These are phyloP conservation scores for Nothobranchius furzeri DNA, from an alignment of 2,113 vertebrate genomes.

Conservation along the genomic window DNA sequence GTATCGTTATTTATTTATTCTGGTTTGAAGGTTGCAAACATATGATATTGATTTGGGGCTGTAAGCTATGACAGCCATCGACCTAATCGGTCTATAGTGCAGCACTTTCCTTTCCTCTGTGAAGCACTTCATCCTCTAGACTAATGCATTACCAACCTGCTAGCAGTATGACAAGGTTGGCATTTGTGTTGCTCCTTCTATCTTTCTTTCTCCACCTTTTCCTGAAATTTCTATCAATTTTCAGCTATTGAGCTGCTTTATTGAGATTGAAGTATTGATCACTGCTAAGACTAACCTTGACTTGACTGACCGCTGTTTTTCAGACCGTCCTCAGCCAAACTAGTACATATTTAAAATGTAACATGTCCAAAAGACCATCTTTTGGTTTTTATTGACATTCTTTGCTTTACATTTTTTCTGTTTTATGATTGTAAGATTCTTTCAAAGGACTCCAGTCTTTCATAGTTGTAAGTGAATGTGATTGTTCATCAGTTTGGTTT, in stretches of 20 bases:
- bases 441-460: slow-evolving; percentile 81
- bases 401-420: slow-evolving; percentile 27
- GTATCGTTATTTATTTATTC: slow-evolving; percentile 69
- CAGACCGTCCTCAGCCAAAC: slow-evolving; percentile 49
- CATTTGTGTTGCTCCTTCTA: slow-evolving; percentile 72
- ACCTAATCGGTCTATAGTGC: slow-evolving; percentile 58
- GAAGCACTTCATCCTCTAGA: slow-evolving; percentile 68
- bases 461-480: slow-evolving; percentile 69
- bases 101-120: slow-evolving; percentile 52
- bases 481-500: slow-evolving; percentile 69
- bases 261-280: slow-evolving; percentile 98
- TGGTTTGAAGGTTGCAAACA: slow-evolving; percentile 76
- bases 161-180: slow-evolving; percentile 81
- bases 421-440: slow-evolving; percentile 69
- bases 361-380: slow-evolving; percentile 47
- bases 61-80: slow-evolving; percentile 71
- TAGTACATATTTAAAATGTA: slow-evolving; percentile 49
- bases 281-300: slow-evolving; percentile 84
- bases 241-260: slow-evolving; percentile 90
- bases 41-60: slow-evolving; percentile 81
- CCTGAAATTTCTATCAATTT: slow-evolving; percentile 71
- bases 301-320: slow-evolving; percentile 74
- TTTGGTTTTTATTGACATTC: slow-evolving; percentile 54
- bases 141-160: slow-evolving; percentile 80
- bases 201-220: slow-evolving; percentile 44